phyloP scores from a whole-genome alignment of 2,888 invertebrate genomes.

The Polymixis flavicincta region DNA sequence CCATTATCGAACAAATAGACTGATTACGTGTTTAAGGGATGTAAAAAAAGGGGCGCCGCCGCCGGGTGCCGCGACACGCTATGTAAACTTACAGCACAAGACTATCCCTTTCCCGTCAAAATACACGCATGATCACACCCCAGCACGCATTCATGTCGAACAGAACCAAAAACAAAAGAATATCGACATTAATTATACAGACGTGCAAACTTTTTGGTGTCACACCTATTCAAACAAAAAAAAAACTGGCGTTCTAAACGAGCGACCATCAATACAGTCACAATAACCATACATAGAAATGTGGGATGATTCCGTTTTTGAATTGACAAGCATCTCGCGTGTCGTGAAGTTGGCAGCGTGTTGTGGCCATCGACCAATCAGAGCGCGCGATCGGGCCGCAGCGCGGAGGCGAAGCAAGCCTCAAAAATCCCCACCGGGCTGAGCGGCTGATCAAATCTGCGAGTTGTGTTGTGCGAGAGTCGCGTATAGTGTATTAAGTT shows the following conservation, averaged over 20 bases:
- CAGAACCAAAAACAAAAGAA: conserved; percentile 72
- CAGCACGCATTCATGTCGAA: conserved; percentile 72
- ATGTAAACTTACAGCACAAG: conserved; percentile 61
- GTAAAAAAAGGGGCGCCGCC: conserved; percentile 57
- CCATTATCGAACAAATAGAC: conserved; percentile 43
- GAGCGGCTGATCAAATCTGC: conserved; percentile 82
- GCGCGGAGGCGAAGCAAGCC: conserved; percentile 87
- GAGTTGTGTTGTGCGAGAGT: conserved; percentile 86
- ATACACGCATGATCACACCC: conserved; percentile 74
- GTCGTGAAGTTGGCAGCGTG: conserved; percentile 79
- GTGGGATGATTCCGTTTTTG: conserved; percentile 77
- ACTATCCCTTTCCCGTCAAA: conserved; percentile 61
- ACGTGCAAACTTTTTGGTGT: conserved; percentile 15
- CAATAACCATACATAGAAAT: conserved; percentile 77
- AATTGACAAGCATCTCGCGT: conserved; percentile 72
- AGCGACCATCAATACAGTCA: conserved; percentile 44
- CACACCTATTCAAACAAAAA: conserved; percentile 14
- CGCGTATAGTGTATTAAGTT: conserved; percentile 86
- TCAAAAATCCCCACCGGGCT: conserved; percentile 87
- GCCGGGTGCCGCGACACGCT: conserved; percentile 55
- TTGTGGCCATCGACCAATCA: conserved; percentile 79
- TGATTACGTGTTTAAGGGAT: conserved; percentile 40
- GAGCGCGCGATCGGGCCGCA: conserved; percentile 69
- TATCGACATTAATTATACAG: conserved; percentile 8
- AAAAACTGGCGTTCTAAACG: conserved; percentile 32